A percentile compares a stretch with the other conserved stretches of the same genome.
Evolutionary conservation across 1,140 invertebrate genomes (phyloP).

Genomic region (Plutomurus gul): DNA sequence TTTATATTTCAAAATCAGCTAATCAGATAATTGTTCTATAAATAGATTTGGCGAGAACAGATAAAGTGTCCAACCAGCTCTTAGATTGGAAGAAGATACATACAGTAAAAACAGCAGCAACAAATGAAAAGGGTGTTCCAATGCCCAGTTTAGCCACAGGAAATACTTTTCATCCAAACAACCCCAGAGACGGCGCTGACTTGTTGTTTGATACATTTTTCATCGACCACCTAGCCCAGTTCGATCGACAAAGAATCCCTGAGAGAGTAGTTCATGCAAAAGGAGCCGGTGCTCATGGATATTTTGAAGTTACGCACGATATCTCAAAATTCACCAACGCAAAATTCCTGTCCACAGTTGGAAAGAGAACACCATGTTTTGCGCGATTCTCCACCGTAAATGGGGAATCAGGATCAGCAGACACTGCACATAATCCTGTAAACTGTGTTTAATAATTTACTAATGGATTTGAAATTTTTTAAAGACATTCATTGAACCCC

Average conservation of each 20-base stretch:
- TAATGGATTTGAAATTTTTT: constrained; percentile 62
- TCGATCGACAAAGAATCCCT: constrained; percentile 89
- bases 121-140: constrained; percentile 64
- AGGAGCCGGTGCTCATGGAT: constrained; percentile 89
- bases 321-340: constrained; percentile 84
- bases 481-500: too few relatives aligned
- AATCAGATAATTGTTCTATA: too few relatives aligned
- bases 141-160: constrained; percentile 65
- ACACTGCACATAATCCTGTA: constrained; percentile 57
- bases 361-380: too few relatives aligned
- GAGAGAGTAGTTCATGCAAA: too few relatives aligned
- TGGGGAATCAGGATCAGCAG: constrained; percentile 65
- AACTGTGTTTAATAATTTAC: constrained; percentile 67
- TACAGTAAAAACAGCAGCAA: neutral
- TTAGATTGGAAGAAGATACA: neutral
- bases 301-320: constrained; percentile 92
- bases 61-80: too few relatives aligned
- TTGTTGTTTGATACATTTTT: too few relatives aligned
- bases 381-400: too few relatives aligned
- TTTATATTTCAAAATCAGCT: too few relatives aligned
- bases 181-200: constrained; percentile 88
- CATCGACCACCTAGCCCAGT: too few relatives aligned
- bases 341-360: constrained; percentile 75
- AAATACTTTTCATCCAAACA: constrained; percentile 84
- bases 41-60: too few relatives aligned